Evolutionary conservation across 2,113 vertebrate species (phyloP).

Genomic region (Pandion haliaetus): DNA sequence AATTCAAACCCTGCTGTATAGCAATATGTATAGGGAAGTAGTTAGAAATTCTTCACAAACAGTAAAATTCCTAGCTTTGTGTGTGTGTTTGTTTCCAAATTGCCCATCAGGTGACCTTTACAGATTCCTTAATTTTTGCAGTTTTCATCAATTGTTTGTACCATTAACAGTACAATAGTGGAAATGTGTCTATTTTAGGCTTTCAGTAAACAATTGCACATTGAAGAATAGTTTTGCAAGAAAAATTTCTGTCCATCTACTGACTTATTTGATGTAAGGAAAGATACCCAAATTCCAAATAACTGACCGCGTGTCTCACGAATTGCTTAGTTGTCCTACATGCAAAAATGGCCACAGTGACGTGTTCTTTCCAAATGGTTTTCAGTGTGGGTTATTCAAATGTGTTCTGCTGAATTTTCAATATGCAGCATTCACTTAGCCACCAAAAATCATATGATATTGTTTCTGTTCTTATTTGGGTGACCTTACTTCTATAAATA

Average conservation of each 20-base stretch:
- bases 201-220: background rate
- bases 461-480: background rate
- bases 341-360: rapidly evolving
- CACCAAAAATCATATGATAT: background rate
- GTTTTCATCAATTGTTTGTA: background rate
- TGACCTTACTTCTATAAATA: slow-evolving; percentile 47
- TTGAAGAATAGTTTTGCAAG: background rate
- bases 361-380: background rate
- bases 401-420: background rate
- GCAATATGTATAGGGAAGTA: background rate
- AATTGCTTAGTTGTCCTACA: background rate
- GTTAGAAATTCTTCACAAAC: background rate
- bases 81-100: background rate
- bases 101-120: background rate
- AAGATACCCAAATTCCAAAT: background rate
- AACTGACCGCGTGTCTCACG: rapidly evolving
- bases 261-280: background rate
- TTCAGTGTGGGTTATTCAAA: background rate
- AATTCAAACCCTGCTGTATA: background rate
- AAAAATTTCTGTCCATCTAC: background rate
- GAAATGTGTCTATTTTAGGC: background rate
- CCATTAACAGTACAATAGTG: background rate
- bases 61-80: background rate
- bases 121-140: background rate
- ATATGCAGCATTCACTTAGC: background rate